phyloP scores from a whole-genome alignment of 2,113 vertebrate genomes.

The Urocynchramus pylzowi region DNA sequence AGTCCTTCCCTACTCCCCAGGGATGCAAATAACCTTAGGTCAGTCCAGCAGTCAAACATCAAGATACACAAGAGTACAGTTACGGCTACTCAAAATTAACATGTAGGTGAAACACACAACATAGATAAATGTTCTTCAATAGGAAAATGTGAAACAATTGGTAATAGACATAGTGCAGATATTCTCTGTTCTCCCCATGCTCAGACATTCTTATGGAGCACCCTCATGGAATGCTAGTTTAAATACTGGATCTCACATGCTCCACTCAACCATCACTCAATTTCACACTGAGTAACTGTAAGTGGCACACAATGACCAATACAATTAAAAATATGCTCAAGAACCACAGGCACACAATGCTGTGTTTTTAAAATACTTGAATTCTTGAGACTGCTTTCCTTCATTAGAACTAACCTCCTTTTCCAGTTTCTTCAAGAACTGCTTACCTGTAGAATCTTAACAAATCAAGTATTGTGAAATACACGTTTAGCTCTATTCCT shows the following conservation, averaged over 20 bases:
- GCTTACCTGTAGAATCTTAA: background rate
- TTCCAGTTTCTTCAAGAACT: background rate
- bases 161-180: rapidly evolving
- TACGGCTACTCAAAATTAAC: background rate
- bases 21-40: background rate
- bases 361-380: background rate
- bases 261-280: background rate
- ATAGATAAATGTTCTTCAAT: background rate
- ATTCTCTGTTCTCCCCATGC: background rate
- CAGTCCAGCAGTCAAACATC: background rate
- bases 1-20: background rate
- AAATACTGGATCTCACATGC: background rate
- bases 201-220: background rate
- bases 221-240: background rate
- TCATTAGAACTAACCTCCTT: background rate
- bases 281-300: background rate
- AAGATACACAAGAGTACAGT: background rate
- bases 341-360: background rate
- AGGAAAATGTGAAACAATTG: background rate
- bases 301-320: background rate
- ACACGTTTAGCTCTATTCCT: background rate
- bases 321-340: background rate
- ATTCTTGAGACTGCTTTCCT: background rate
- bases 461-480: background rate
- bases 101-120: background rate